Evolutionary conservation across 1,140 invertebrate genomes (phyloP).

Genomic region (Sarcophaga peregrina): DNA sequence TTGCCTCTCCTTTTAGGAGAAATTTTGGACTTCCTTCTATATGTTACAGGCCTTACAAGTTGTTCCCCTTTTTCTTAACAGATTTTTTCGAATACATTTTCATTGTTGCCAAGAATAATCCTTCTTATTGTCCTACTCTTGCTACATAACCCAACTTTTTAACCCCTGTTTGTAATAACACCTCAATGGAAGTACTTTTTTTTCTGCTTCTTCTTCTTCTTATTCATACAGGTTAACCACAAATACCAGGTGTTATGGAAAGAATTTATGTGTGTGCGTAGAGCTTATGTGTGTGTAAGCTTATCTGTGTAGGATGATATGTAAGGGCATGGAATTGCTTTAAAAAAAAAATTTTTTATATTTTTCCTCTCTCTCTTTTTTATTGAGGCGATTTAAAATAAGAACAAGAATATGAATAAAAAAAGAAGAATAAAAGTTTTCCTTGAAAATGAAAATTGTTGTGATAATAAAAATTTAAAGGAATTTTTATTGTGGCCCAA

Average conservation of each 20-base stretch:
- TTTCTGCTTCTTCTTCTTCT: too few relatives aligned
- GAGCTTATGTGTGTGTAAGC: too few relatives aligned
- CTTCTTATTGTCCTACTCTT: neutral
- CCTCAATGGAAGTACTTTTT: neutral
- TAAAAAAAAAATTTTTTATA: neutral
- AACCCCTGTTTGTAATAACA: too few relatives aligned
- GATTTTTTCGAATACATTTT: too few relatives aligned
- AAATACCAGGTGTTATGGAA: slow-evolving; percentile 37
- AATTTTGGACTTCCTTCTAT: too few relatives aligned
- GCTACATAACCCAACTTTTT: too few relatives aligned
- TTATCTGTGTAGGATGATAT: too few relatives aligned
- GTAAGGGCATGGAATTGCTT: neutral
- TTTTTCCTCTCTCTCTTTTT: neutral
- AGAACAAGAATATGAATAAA: neutral
- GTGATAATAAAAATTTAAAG: slow-evolving; percentile 27
- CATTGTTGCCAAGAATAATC: neutral
- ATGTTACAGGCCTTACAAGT: too few relatives aligned
- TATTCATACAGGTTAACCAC: neutral
- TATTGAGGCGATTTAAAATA: neutral
- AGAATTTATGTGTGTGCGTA: neutral
- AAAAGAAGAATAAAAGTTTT: slow-evolving; percentile 7
- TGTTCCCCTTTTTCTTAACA: too few relatives aligned
- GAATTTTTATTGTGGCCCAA: slow-evolving; percentile 4
- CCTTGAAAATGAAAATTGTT: neutral
- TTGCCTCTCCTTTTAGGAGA: too few relatives aligned